Evolutionary conservation across 2,113 vertebrate species (phyloP).

Genomic region (Scomber colias): DNA sequence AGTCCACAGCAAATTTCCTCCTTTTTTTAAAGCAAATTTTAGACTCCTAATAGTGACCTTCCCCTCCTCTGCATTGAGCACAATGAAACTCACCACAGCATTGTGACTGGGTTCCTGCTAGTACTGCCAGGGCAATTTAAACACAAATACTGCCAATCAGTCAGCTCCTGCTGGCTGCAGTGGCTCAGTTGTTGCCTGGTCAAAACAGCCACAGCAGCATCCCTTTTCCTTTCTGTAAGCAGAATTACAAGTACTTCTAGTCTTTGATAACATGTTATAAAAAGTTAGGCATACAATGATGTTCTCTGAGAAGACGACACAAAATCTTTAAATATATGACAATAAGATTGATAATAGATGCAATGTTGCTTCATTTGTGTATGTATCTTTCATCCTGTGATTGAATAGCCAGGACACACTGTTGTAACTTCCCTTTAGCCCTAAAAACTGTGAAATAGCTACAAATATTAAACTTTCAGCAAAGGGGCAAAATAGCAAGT

Average conservation of each 20-base stretch:
- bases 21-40: not conserved
- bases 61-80: too few relatives aligned
- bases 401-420: not conserved
- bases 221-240: too few relatives aligned
- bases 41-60: not conserved
- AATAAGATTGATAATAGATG: not conserved
- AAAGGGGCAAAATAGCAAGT: not conserved
- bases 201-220: not conserved
- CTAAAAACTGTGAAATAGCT: not conserved
- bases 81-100: not conserved
- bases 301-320: too few relatives aligned
- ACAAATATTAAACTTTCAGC: not conserved
- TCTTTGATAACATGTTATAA: too few relatives aligned
- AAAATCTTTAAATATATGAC: not conserved
- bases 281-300: too few relatives aligned
- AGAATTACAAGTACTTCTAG: too few relatives aligned
- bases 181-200: not conserved
- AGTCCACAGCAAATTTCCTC: not conserved
- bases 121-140: not conserved
- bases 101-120: not conserved
- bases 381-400: not conserved
- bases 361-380: not conserved
- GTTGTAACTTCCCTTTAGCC: not conserved
- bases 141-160: not conserved
- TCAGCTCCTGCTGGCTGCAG: not conserved